A percentile compares a stretch with the other conserved stretches of the same genome.
Conservation (phyloP, 2,888 invertebrate species). For the Drosophila dives region DNA sequence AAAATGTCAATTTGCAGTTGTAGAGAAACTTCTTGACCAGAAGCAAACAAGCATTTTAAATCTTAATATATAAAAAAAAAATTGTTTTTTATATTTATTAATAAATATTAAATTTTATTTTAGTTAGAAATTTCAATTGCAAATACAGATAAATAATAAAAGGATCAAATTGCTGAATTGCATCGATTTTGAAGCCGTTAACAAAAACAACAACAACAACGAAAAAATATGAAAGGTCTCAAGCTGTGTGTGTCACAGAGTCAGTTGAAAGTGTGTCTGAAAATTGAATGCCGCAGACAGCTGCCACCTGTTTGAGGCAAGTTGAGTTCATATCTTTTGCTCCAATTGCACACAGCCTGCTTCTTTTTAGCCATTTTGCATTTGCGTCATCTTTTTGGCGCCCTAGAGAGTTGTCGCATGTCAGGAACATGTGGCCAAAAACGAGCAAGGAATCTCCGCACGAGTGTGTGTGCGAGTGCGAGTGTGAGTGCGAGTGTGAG, state of each 20-base stretch:
- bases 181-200: neutral
- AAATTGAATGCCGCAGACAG: slow-evolving; percentile 32
- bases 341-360: slow-evolving; percentile 9
- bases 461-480: neutral
- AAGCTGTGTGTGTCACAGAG: slow-evolving; percentile 3
- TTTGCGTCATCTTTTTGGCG: slow-evolving; percentile 39
- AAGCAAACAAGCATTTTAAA: neutral
- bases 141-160: neutral
- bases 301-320: slow-evolving; percentile 34
- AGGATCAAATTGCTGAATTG: neutral
- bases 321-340: slow-evolving; percentile 9
- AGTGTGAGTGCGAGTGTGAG: neutral
- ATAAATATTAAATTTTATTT: too few relatives aligned
- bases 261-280: slow-evolving; percentile 4
- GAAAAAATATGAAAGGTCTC: neutral
- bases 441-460: slow-evolving; percentile 44
- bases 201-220: neutral
- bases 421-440: slow-evolving; percentile 32
- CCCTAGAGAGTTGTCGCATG: slow-evolving; percentile 5
- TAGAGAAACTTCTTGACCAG: neutral
- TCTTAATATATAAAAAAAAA: too few relatives aligned
- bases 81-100: too few relatives aligned
- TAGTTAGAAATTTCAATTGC: neutral
- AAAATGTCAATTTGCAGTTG: neutral
- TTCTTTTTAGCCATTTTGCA: slow-evolving; percentile 34